Base-by-base conservation (phyloP, 2,113 vertebrate species). In the Myiozetetes cayanensis region DNA sequence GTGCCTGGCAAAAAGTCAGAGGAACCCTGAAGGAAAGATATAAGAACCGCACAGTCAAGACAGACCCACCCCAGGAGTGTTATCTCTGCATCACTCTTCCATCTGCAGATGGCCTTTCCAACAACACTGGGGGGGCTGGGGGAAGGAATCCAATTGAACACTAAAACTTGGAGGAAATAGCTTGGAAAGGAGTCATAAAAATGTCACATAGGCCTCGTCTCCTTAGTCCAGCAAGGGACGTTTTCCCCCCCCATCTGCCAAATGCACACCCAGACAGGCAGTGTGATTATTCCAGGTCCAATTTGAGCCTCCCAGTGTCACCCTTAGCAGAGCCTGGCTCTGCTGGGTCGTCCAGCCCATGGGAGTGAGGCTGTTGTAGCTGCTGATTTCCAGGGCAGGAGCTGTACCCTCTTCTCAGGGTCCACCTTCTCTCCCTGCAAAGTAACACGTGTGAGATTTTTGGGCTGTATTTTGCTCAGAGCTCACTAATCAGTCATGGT, bases 211-310 rank as follows among this genome's bases (percentile, higher is more conserved):
- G 1, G 22, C 77, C 53, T 27, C 5, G 74, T 35, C 75, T 89
- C 91, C 93, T 91, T 94, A 96, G 62, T 59, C 66, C 71, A 56
- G 72, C 55, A 44, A 85, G 79, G 73, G 92, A 77, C 3, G 3
- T 35, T 63, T 58, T 16, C 8, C 14, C 13, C 8, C 22, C 10
- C 0, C 0, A 74, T 0, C 0, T 2, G 25, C 71, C 0, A 0
- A 85, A 53, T 0, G 0, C 67, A 76, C 79, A 56, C 71, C n/a
- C 59, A 61, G 49, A 62, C 0, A 0, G 24, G 37, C 35, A 79
- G 35, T 2, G 5, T 19, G 33, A 59, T 53, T 72, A 44, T n/a
- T 67, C 35, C 59, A 33, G 76, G 24, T 55, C 63, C 59, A 37
- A 6, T 11, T 22, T 1, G 4, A 68, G 8, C 53, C 53, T 39